phyloP scores from a whole-genome alignment of 2,888 invertebrate species.

The Mesoligia furuncula region DNA sequence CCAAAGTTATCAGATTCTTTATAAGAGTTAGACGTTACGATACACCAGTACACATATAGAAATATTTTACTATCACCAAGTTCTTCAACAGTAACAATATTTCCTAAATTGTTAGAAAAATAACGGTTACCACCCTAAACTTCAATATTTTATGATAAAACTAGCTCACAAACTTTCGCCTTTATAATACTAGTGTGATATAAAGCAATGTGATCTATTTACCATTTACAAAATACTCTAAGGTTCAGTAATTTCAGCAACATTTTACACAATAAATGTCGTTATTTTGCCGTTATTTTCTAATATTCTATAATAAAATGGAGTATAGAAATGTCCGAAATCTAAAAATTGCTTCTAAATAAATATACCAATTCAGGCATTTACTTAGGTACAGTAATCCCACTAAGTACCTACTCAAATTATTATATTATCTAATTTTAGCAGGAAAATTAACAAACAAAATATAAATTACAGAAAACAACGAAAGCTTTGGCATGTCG shows the following conservation, averaged over 20 bases:
- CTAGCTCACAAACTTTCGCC: too few relatives aligned
- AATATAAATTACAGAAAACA: not conserved
- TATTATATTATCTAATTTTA: not conserved
- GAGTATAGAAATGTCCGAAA: not conserved
- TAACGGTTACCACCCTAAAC: not conserved
- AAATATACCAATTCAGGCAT: not conserved
- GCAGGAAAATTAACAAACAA: not conserved
- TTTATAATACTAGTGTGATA: too few relatives aligned
- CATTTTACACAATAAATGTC: too few relatives aligned
- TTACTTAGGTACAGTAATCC: not conserved
- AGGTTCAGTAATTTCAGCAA: too few relatives aligned
- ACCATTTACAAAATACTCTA: too few relatives aligned
- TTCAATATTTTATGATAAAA: too few relatives aligned
- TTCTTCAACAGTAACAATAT: not conserved
- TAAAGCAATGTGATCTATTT: too few relatives aligned
- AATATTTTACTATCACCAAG: not conserved
- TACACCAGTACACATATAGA: not conserved
- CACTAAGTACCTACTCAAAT: not conserved
- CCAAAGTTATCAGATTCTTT: constrained; percentile 30
- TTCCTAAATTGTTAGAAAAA: not conserved
- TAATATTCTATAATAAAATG: too few relatives aligned
- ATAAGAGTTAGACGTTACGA: not conserved
- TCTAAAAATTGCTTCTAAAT: not conserved
- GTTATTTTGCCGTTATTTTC: too few relatives aligned
- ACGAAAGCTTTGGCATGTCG: not conserved